Evolutionary conservation across 2,888 invertebrate species (phyloP), one percentile per base, ranked within the genome.

Genomic region (Latrodectus elegans): DNA sequence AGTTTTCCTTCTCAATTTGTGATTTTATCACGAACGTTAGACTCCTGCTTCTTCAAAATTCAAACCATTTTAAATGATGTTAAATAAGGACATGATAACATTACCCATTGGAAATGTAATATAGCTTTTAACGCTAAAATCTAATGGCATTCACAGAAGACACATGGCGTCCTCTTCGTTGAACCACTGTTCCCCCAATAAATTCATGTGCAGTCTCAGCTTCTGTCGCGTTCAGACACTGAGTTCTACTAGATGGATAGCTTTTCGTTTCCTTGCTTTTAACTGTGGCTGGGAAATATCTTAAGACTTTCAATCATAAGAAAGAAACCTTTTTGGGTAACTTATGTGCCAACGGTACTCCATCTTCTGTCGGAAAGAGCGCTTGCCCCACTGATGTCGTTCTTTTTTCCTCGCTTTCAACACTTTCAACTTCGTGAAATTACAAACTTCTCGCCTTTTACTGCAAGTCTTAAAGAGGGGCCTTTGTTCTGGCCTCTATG

Each of bases 241-340:
- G 76, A 76, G 11, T 75, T 52, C 75, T 17, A 38, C 51, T 76
- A 86, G 80, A 86, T 86, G 85, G 80, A 86, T 86, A 80, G 85
- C 75, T 80, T 85, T 85, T 80, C 85, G 79, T 80, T 80, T 85
- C 79, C 79, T 70, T 75, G 79, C 85, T 85, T 86, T 86, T 80
- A 86, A 81, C 85, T 76, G 65, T 53, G 10, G 65, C 80, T 75
- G 17, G 76, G n/a, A 81, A 80, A 86, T 86, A 80, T 80, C 79
- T 80, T 80, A 71, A 75, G 80, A 65, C 80, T 86, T 52, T 55
- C 68, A 81, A 76, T 80, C 85, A 80, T 80, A 76, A 86, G 75
- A 74, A 75, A 79, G 53, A 52, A 73, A 80, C 71, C 70, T 77
- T 71, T 84, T 64, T 38, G 60, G 38, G 71, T 70, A 83, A 71